Evolutionary conservation across 2,888 invertebrate species (phyloP), one percentile per base, ranked within the genome.

Genomic region (Diachrysia chrysitis): DNA sequence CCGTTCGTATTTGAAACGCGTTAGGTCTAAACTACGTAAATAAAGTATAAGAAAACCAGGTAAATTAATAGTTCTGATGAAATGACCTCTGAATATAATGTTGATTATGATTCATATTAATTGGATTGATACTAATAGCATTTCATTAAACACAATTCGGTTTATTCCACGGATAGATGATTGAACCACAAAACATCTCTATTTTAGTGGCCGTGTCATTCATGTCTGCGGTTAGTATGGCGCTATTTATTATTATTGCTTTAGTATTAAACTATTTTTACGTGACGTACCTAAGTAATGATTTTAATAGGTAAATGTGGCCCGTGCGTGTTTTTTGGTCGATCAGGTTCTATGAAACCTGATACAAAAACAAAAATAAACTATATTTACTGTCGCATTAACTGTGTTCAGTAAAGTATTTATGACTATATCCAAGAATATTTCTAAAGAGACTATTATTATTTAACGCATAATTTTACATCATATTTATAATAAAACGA

Each of bases 111-210:
- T 53, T 81, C 78, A 81, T 62, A 60, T 57, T 60, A 51, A 53
- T 60, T 53, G 42, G n/a, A 37, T 42, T 42, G n/a, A n/a, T 51
- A 64, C 37, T 66, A 66, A 61, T 70, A 61, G 63, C 58, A 62
- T 73, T 81, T 75, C 64, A 69, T 73, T 81, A 66, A 59, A 63
- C 56, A 77, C 67, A 74, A 69, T 54, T 65, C 61, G 59, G 32
- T 66, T 74, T 73, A 72, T 74, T 67, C 62, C 73, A 70, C 70
- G 69, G 63, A 73, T 63, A 54, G 51, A 54, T 61, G 48, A 37
- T 54, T 35, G 58, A n/a, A 16, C 58, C 51, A 48, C 66, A 69
- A 73, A 73, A 69, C 65, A 70, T 68, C 9, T 66, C 69, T 75
- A 73, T 76, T 73, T 73, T 73, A 29, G 56, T 53, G 48, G 32